Conservation (phyloP, 2,113 vertebrate genomes). For the Tragelaphus strepsiceros region DNA sequence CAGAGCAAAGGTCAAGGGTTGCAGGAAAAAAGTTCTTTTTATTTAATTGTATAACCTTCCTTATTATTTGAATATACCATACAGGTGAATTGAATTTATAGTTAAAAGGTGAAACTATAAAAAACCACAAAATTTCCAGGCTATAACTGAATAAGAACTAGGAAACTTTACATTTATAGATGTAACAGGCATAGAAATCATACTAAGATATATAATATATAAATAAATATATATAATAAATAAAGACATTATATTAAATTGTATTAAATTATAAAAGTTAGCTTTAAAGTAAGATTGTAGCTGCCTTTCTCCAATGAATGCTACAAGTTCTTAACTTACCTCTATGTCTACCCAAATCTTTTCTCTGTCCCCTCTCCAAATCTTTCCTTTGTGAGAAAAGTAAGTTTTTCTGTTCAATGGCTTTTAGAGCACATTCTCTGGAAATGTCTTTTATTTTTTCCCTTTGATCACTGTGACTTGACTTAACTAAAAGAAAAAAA, state of each 20-base stretch:
- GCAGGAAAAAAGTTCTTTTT: not conserved
- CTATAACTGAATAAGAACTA: not conserved
- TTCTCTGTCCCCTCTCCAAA: slow-evolving; percentile 81
- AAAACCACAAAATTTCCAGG: not conserved
- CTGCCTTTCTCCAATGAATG: not conserved
- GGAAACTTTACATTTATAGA: not conserved
- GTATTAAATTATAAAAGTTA: not conserved
- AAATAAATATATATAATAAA: not conserved
- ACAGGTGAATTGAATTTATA: not conserved
- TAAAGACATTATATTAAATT: not conserved
- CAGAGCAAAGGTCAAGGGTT: not conserved
- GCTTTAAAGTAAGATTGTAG: not conserved
- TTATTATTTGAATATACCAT: not conserved
- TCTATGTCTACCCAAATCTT: slow-evolving; percentile 82
- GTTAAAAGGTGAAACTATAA: not conserved
- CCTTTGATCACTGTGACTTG: slow-evolving; percentile 80
- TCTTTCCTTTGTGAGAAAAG: slow-evolving; percentile 83
- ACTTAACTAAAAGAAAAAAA: slow-evolving; percentile 83
- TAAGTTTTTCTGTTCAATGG: slow-evolving; percentile 82
- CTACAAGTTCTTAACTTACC: slow-evolving; percentile 72
- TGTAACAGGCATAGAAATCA: not conserved
- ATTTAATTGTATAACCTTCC: not conserved
- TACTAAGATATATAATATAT: not conserved
- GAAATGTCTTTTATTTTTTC: slow-evolving; percentile 88
- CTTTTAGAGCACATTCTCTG: slow-evolving; percentile 89